Evolutionary conservation across 2,888 invertebrate genomes (phyloP).

Genomic region (Anthophora plumipes): DNA sequence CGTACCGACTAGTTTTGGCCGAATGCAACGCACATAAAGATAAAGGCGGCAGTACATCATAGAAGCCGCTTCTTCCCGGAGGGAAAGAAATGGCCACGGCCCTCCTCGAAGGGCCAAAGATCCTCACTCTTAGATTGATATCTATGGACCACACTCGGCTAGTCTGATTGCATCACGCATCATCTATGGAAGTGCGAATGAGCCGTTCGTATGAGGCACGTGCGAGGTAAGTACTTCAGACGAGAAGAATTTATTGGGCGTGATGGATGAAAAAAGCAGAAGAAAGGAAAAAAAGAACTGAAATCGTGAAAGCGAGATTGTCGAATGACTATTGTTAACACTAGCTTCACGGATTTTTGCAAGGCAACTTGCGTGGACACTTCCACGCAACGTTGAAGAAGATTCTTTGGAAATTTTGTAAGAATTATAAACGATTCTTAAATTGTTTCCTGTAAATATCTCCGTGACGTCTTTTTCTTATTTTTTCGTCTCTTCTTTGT

Average conservation of each 20-base stretch:
- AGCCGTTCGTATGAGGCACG: constrained; percentile 13
- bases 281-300: too few relatives aligned
- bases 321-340: too few relatives aligned
- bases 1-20: constrained; percentile 47
- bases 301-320: too few relatives aligned
- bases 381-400: too few relatives aligned
- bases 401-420: neutral
- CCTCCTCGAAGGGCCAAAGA: constrained; percentile 59
- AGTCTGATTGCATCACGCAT: constrained; percentile 40
- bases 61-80: constrained; percentile 46
- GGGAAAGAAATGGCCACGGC: constrained; percentile 15
- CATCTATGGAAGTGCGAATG: constrained; percentile 30
- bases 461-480: too few relatives aligned
- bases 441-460: too few relatives aligned
- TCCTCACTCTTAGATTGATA: constrained; percentile 65
- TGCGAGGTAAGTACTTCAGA: constrained; percentile 35
- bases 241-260: too few relatives aligned
- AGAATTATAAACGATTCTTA: neutral
- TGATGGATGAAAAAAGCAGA: too few relatives aligned
- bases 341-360: too few relatives aligned
- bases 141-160: constrained; percentile 39
- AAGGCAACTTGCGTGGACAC: too few relatives aligned
- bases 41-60: constrained; percentile 74
- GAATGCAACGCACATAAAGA: constrained; percentile 67
- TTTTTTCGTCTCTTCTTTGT: too few relatives aligned